A percentile compares a stretch with the other conserved stretches of the same genome.
phyloP scores from a whole-genome alignment of 2,797 vertebrate species.

The Morelia viridis region DNA sequence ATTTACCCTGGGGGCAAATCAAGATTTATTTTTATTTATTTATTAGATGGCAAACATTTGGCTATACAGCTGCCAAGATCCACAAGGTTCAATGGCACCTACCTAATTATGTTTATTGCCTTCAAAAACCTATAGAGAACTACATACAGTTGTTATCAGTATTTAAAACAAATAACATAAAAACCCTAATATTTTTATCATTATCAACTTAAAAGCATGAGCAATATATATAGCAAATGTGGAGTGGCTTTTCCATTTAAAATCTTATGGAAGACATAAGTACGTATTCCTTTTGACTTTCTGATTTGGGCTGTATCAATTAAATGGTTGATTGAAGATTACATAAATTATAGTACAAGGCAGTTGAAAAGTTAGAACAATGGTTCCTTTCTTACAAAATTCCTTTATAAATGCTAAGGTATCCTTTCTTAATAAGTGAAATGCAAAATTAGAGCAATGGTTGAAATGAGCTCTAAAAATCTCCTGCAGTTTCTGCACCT shows the following conservation, averaged over 20 bases:
- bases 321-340: background rate
- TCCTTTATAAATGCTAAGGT: background rate
- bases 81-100: background rate
- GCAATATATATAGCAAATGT: background rate
- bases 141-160: background rate
- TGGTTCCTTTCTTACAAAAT: background rate
- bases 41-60: background rate
- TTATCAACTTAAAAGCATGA: background rate
- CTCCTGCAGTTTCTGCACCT: background rate
- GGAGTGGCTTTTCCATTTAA: background rate
- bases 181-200: background rate
- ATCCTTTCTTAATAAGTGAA: background rate
- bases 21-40: background rate
- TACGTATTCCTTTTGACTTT: background rate
- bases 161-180: background rate
- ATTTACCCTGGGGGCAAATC: background rate
- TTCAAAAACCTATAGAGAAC: background rate
- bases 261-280: background rate
- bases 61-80: background rate
- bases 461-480: background rate
- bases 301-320: background rate
- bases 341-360: background rate
- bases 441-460: background rate
- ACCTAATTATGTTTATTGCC: background rate
- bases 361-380: background rate